These are phyloP conservation scores for Catharus fuscescens DNA, from an alignment of 2,113 vertebrate genomes.

Conservation along the genomic window DNA sequence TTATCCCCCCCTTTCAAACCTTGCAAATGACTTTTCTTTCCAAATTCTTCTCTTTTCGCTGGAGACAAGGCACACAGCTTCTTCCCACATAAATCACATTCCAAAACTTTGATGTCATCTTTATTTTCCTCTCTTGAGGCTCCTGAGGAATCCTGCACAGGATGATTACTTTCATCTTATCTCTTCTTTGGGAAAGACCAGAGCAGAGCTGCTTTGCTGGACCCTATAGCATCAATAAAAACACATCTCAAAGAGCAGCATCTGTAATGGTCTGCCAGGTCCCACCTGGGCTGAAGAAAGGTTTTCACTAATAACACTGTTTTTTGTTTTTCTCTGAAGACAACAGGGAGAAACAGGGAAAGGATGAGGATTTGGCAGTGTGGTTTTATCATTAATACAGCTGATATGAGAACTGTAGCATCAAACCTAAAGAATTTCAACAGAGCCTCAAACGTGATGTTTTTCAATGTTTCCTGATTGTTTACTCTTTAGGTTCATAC, in stretches of 20 bases:
- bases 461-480: background rate
- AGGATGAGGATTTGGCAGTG: background rate
- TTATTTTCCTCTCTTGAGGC: background rate
- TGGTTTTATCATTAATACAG: background rate
- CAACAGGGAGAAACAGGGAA: background rate
- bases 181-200: background rate
- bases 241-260: background rate
- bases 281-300: background rate
- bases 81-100: conserved; percentile 8
- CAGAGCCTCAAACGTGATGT: background rate
- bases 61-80: background rate
- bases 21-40: background rate
- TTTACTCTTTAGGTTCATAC: background rate
- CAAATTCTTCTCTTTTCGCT: background rate
- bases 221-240: background rate
- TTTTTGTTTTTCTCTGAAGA: background rate
- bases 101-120: conserved; percentile 16
- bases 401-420: background rate
- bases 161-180: background rate
- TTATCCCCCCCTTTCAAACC: background rate
- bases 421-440: background rate
- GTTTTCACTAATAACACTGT: background rate
- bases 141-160: background rate
- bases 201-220: background rate
- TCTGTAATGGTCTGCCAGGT: background rate